Conservation (phyloP, 2,797 vertebrate genomes). For the Poeciliopsis gracilis region DNA sequence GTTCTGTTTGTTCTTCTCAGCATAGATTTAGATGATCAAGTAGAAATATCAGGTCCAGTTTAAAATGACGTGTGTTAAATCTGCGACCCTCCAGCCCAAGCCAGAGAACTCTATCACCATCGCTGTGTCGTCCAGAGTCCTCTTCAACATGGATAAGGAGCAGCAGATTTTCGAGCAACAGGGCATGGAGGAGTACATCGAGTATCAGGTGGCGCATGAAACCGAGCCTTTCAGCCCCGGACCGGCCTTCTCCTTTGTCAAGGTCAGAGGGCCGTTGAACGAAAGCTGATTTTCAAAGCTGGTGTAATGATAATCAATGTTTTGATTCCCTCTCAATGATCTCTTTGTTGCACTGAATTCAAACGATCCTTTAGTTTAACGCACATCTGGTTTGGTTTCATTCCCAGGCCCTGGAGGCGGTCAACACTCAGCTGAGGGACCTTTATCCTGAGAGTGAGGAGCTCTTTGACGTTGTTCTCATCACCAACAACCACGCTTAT, state of each 20-base stretch:
- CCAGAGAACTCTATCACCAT: constrained; percentile 94
- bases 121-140: constrained; percentile 89
- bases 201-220: constrained; percentile 92
- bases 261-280: constrained; percentile 79
- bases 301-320: too few relatives aligned
- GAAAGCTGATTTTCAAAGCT: constrained; percentile 12
- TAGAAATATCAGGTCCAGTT: not conserved
- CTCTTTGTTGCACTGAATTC: not conserved
- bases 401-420: constrained; percentile 89
- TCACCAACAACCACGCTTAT: constrained; percentile 95
- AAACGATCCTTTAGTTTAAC: not conserved
- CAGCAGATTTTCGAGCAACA: constrained; percentile 88
- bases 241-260: constrained; percentile 94
- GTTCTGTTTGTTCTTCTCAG: not conserved
- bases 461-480: constrained; percentile 94
- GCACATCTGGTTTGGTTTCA: constrained; percentile 25
- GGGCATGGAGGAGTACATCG: constrained; percentile 92
- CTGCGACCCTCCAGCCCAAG: constrained; percentile 80
- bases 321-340: constrained; percentile 10
- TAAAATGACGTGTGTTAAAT: not conserved
- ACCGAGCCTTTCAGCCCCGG: constrained; percentile 89
- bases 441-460: constrained; percentile 94
- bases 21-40: not conserved
- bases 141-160: constrained; percentile 96
- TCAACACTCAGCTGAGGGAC: constrained; percentile 87